Conservation (phyloP, 37 sponge, comb jelly and placozoan genomes). For the Hexactinellida sp. region DNA sequence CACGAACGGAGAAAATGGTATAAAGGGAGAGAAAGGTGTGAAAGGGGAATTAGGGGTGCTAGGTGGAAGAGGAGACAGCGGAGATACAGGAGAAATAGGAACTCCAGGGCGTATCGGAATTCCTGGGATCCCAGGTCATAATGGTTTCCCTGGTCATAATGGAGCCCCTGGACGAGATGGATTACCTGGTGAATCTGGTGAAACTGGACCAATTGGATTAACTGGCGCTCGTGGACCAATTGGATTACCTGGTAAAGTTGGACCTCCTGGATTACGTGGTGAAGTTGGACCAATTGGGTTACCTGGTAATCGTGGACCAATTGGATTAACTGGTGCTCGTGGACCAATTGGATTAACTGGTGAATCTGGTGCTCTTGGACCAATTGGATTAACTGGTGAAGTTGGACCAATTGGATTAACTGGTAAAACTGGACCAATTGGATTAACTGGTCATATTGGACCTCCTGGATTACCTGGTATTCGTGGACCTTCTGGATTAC, state of each 20-base stretch:
- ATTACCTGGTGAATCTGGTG: not conserved
- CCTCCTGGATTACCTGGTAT: not conserved
- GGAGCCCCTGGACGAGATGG: not conserved
- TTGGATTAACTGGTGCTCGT: not conserved
- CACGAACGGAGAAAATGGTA: not conserved
- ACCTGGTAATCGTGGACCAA: not conserved
- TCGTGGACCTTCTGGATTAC: not conserved
- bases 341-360: not conserved
- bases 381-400: not conserved
- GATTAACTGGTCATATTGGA: not conserved
- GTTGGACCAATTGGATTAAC: not conserved
- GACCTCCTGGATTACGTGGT: not conserved
- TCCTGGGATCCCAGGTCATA: not conserved
- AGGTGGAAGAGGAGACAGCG: not conserved
- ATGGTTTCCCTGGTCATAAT: not conserved
- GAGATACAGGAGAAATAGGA: not conserved
- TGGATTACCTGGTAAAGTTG: not conserved
- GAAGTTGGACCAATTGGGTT: not conserved
- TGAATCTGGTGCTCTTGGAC: not conserved
- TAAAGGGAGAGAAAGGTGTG: not conserved
- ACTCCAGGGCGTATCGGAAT: not conserved
- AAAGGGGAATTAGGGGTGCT: not conserved
- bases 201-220: not conserved
- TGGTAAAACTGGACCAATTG: not conserved
- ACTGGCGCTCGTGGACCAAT: not conserved